Evolutionary conservation across 2,797 vertebrate genomes (phyloP).

Genomic region (Meriones psammophilus): DNA sequence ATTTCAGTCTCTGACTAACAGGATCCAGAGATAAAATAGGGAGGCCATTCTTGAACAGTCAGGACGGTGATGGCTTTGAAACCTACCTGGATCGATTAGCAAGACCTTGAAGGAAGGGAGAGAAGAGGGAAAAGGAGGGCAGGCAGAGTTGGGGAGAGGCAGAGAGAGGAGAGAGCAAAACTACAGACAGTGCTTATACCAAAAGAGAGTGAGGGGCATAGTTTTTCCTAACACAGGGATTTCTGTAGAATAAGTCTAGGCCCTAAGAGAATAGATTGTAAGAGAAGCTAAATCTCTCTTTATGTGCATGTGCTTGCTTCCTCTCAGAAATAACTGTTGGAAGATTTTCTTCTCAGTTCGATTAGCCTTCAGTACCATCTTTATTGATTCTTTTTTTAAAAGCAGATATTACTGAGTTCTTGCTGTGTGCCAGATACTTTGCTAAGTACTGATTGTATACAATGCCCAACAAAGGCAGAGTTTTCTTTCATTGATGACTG

Average conservation of each 20-base stretch:
- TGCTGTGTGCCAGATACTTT: constrained; percentile 17
- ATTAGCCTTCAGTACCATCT: constrained; percentile 7
- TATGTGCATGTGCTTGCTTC: neutral
- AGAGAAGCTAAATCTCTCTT: neutral
- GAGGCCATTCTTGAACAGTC: neutral
- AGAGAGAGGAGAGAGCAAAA: neutral
- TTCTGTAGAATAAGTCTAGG: constrained; percentile 31
- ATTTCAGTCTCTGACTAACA: constrained; percentile 7
- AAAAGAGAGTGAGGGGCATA: neutral
- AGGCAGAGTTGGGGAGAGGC: neutral
- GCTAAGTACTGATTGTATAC: neutral
- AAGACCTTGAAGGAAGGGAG: neutral
- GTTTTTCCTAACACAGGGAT: neutral
- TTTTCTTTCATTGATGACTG: constrained; percentile 24
- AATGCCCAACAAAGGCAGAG: constrained; percentile 43
- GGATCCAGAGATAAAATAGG: constrained; percentile 22
- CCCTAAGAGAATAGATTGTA: constrained; percentile 32
- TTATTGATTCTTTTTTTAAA: constrained; percentile 25
- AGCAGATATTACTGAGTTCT: constrained; percentile 31
- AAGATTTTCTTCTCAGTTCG: constrained; percentile 47
- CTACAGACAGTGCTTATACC: neutral
- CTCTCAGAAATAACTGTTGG: constrained; percentile 8
- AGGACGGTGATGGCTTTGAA: neutral
- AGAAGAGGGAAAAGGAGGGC: neutral
- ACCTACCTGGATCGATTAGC: neutral